A percentile compares a stretch with the other conserved stretches of the same genome.
These are phyloP conservation scores for Tetropium fuscum DNA, from an alignment of 2,888 invertebrate genomes.

Conservation along the genomic window DNA sequence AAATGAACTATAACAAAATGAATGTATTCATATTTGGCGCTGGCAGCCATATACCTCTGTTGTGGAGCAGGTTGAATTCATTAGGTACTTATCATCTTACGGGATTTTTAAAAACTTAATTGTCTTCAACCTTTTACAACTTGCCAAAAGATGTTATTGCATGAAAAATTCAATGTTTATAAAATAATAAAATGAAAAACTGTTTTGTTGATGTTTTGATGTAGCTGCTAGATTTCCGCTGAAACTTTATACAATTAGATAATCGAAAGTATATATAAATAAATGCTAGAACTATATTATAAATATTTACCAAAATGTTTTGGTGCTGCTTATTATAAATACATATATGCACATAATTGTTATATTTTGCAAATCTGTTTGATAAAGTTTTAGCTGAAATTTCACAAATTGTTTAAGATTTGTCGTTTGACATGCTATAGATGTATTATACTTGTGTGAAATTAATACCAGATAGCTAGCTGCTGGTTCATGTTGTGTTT, in stretches of 20 bases:
- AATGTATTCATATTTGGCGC: constrained; percentile 45
- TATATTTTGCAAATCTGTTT: constrained; percentile 35
- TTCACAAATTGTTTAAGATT: constrained; percentile 57
- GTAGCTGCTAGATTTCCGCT: constrained; percentile 57
- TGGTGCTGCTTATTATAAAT: constrained; percentile 43
- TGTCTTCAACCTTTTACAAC: constrained; percentile 45
- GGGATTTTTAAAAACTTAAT: constrained; percentile 34
- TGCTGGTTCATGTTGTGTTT: constrained; percentile 46
- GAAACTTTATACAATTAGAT: constrained; percentile 51
- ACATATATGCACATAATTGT: constrained; percentile 38
- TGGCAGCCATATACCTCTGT: constrained; percentile 46
- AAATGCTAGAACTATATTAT: constrained; percentile 1
- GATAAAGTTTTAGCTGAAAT: constrained; percentile 56
- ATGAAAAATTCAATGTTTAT: constrained; percentile 54
- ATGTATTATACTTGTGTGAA: constrained; percentile 63
- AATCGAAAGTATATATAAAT: constrained; percentile 12
- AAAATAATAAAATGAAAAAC: constrained; percentile 50
- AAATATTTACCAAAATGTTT: constrained; percentile 23
- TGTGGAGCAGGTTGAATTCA: constrained; percentile 44
- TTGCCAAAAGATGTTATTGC: constrained; percentile 53
- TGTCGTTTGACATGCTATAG: constrained; percentile 62
- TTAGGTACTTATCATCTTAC: constrained; percentile 27
- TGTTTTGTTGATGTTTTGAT: constrained; percentile 58
- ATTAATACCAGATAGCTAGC: constrained; percentile 56
- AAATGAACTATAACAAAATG: constrained; percentile 40